Percentiles rank a stretch among this genome's conserved stretches.
These are phyloP conservation scores for Drosophila robusta DNA, from an alignment of 2,888 invertebrate species.

Conservation along the genomic window DNA sequence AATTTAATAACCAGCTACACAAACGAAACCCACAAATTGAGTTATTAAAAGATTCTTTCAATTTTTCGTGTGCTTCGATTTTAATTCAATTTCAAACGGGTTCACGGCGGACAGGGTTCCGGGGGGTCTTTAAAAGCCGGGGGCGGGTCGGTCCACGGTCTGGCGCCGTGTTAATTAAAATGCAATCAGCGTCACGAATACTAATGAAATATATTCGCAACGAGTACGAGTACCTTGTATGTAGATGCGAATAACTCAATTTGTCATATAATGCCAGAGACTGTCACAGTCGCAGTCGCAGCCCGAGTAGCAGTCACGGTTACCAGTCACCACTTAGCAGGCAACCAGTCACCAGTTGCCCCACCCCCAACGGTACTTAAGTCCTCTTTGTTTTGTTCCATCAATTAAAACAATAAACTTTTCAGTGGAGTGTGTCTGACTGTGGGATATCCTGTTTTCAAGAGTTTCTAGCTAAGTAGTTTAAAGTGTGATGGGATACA, in stretches of 20 bases:
- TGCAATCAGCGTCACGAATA: slow-evolving; percentile 81
- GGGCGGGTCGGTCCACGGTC: slow-evolving; percentile 43
- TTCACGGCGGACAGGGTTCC: slow-evolving; percentile 27
- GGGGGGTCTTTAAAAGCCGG: slow-evolving; percentile 12
- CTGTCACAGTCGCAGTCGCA: slow-evolving; percentile 19
- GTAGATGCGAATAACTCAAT: slow-evolving; percentile 76
- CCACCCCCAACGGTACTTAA: slow-evolving; percentile 6
- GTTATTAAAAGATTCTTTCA: slow-evolving; percentile 77
- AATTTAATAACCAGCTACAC: slow-evolving; percentile 62
- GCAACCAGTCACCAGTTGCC: slow-evolving; percentile 6
- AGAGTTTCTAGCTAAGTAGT: too few relatives aligned
- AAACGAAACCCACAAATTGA: slow-evolving; percentile 53
- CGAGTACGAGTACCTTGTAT: slow-evolving; percentile 49
- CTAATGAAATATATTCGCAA: slow-evolving; percentile 72
- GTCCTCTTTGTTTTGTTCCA: slow-evolving; percentile 10
- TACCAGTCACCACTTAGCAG: slow-evolving; percentile 1
- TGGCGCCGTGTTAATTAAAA: slow-evolving; percentile 81
- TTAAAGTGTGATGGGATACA: too few relatives aligned
- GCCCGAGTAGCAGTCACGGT: slow-evolving; percentile 17
- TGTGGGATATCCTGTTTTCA: neutral
- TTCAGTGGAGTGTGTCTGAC: neutral
- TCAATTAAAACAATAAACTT: slow-evolving; percentile 1
- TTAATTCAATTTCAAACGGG: slow-evolving; percentile 69
- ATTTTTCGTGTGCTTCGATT: slow-evolving; percentile 60
- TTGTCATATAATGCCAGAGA: slow-evolving; percentile 61